phyloP scores from a whole-genome alignment of 2,797 vertebrate species.

The Petrocephalus sullivani region DNA sequence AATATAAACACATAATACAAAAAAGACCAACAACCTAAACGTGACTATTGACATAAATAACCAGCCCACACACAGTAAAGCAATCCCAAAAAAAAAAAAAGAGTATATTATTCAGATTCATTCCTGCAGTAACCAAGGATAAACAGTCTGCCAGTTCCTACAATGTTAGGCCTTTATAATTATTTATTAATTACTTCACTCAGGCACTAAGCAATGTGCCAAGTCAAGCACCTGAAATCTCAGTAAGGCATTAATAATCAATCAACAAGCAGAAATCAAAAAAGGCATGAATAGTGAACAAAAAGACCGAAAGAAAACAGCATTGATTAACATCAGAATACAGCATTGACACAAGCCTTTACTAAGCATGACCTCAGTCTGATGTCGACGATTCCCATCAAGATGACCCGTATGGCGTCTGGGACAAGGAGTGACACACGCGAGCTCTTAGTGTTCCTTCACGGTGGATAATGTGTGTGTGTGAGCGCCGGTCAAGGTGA shows the following conservation, averaged over 20 bases:
- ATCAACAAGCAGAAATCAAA: constrained; percentile 24
- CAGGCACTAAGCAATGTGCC: constrained; percentile 54
- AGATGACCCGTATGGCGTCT: neutral
- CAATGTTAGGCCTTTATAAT: constrained; percentile 21
- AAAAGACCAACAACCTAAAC: constrained; percentile 30
- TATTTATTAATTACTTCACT: constrained; percentile 25
- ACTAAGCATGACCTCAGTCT: neutral
- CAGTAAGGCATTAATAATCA: constrained; percentile 47
- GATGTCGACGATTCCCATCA: neutral
- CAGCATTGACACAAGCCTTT: neutral
- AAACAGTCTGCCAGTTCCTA: neutral
- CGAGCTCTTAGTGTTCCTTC: constrained; percentile 4
- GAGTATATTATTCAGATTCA: constrained; percentile 3
- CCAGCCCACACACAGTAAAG: constrained; percentile 13
- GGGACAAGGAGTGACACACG: neutral
- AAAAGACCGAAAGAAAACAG: neutral
- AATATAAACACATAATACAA: constrained; percentile 54
- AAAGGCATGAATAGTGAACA: constrained; percentile 17
- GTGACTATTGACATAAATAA: constrained; percentile 40
- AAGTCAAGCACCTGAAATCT: constrained; percentile 40
- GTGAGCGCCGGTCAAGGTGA: neutral
- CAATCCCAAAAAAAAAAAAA: neutral
- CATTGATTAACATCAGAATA: neutral
- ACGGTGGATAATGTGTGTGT: neutral
- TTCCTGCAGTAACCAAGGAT: constrained; percentile 4